Base-by-base conservation (phyloP, 1,140 invertebrate species). In the Octopus sinensis region DNA sequence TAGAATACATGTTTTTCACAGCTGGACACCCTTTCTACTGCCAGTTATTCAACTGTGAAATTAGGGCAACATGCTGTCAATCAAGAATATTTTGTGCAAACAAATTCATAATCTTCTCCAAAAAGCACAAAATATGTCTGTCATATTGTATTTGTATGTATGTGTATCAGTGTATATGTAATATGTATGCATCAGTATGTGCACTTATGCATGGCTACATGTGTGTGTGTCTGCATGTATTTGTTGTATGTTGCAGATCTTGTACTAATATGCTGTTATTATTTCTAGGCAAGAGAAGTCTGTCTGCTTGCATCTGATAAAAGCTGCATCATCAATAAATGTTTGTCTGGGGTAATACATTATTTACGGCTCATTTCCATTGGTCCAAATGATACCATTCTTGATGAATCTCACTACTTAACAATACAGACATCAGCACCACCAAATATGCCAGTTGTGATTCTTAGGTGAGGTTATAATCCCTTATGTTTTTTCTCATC, bases 351-450 rank as follows among this genome's bases (percentile, higher is more conserved):
- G 10, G 88, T 88, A 4, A 89, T 87, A 17, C 90, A 91, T 84
- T 91, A 88, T 84, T 83, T 91, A n/a, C 84, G 88, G 30, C 84
- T 91, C 9, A 83, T 90, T 52, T 87, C 88, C 17, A 82, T 88
- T 68, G 86, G 84, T 77, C 83, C 81, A n/a, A 85, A 88, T 54
- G 87, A 87, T 62, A 85, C 86, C 71, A 84, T 91, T 56, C 79
- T 88, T 54, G 90, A 91, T 56, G 87, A 87, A 56, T 91, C 89
- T 56, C 88, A 86, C 83, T 87, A 90, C 83, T 71, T 90, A 78
- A 89, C 87, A 6, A 82, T 91, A n/a, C 89, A 91, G 83, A 91
- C 90, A 43, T 88, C 88, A 56, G 90, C 90, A 10, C 88, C 89
- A 51, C 89, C 90, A 54, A 88, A 90, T 79, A 79, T 85, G 9